These are phyloP conservation scores for Xestoiulus laeticollis DNA, from an alignment of 2,888 invertebrate species.

Conservation along the genomic window DNA sequence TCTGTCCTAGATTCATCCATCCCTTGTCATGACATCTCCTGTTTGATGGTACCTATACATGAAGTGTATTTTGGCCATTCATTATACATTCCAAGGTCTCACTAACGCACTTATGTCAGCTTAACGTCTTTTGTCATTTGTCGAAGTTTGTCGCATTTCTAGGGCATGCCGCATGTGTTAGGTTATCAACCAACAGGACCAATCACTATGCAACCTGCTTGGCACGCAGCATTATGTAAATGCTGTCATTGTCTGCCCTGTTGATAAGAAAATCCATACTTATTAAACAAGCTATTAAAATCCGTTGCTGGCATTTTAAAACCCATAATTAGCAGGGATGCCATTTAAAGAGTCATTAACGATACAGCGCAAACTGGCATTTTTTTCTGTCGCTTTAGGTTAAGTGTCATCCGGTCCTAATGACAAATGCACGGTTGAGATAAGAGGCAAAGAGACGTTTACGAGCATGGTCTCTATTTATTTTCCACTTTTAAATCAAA, in stretches of 20 bases:
- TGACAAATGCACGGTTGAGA: background rate
- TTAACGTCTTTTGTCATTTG: background rate
- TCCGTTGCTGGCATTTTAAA: constrained; percentile 3
- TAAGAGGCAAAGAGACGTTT: background rate
- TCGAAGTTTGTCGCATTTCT: background rate
- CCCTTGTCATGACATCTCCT: background rate
- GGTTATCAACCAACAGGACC: background rate
- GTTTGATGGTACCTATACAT: background rate
- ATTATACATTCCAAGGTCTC: no score
- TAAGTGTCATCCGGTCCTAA: background rate
- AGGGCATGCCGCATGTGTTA: background rate
- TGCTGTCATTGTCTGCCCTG: background rate
- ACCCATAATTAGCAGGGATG: constrained; percentile 22
- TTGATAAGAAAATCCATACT: constrained; percentile 46
- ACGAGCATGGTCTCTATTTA: background rate
- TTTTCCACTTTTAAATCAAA: background rate
- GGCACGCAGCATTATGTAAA: background rate
- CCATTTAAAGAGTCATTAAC: background rate
- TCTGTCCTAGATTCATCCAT: no score
- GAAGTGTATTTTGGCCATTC: no score
- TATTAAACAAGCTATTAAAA: constrained; percentile 38
- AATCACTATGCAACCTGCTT: background rate
- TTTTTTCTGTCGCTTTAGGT: background rate
- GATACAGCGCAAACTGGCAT: constrained; percentile 1
- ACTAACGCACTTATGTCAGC: background rate